These are phyloP conservation scores for Muscicapa striata DNA, from an alignment of 2,797 vertebrate species.

Conservation along the genomic window DNA sequence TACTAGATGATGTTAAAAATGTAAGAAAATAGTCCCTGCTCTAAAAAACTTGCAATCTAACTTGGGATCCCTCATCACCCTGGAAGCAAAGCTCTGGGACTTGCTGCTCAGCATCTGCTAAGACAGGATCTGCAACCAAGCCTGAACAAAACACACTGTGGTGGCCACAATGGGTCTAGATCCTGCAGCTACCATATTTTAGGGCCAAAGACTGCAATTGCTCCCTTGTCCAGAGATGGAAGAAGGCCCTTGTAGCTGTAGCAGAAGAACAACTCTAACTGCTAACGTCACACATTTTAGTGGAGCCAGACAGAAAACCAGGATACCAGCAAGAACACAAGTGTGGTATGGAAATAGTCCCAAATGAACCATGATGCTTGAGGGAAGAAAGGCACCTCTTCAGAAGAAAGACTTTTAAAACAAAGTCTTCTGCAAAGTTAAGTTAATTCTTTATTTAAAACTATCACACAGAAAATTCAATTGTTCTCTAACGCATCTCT, in stretches of 20 bases:
- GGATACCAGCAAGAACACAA: not conserved
- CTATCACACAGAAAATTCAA: constrained; percentile 36
- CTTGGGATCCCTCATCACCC: not conserved
- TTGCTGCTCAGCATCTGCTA: not conserved
- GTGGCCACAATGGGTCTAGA: not conserved
- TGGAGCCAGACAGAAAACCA: not conserved
- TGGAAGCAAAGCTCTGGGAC: not conserved
- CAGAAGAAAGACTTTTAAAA: not conserved
- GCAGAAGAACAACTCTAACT: not conserved
- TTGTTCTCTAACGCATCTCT: constrained; percentile 21
- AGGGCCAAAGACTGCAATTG: not conserved
- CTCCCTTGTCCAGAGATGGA: not conserved
- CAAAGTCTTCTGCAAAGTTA: not conserved
- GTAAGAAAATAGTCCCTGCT: not conserved
- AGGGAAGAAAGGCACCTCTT: not conserved
- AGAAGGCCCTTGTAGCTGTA: not conserved
- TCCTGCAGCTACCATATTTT: not conserved
- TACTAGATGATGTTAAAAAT: not conserved
- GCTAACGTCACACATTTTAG: not conserved
- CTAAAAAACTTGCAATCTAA: not conserved
- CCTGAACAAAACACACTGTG: not conserved
- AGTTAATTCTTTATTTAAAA: constrained; percentile 27
- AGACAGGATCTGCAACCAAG: not conserved
- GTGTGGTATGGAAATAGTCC: not conserved
- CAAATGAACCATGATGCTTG: not conserved